Base-by-base conservation (phyloP, 2,113 vertebrate species). In the Perca schrenkii region DNA sequence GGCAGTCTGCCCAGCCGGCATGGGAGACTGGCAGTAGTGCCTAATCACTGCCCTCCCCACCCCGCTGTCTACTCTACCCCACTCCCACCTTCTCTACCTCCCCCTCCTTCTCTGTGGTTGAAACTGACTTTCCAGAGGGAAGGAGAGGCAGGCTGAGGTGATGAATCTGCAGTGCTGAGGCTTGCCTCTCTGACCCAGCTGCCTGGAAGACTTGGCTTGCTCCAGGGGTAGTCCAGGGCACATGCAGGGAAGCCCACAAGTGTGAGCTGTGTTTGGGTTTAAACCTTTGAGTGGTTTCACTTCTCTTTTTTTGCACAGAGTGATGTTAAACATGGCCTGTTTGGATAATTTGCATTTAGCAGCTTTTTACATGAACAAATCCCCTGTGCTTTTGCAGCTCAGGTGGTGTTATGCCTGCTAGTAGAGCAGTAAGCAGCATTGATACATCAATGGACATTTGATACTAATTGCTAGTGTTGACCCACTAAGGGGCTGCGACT, bases 131-230 rank as follows among this genome's bases (percentile, higher is more conserved):
- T 93, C 84, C 88, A 93, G 88, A 90, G 88, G 82, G 71, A 86
- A 90, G 80, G 85, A 83, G 87, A 89, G 83, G 85, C 90, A 83
- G 78, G 88, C 89, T 90, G 90, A 93, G 91, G 91, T 92, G 93
- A 94, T 94, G 94, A 94, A 87, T 94, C 83, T 90, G 93, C 93
- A 94, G 76, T 85, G 80, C 82, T 92, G 92, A 93, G 89, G 86
- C 86, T 92, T 87, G 90, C 83, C 82, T 93, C 91, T 86, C 68
- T 90, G 87, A 87, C 93, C 86, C 86, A 19, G 53, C 43, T 81
- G 91, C 85, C 74, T 78, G 80, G 86, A 92, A 83, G 82, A 66
- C 84, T 93, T 91, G 80, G 84, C 79, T 60, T 25, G 22, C 81
- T 85, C 34, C 85, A 86, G 89, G 88, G 85, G 65, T 81, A 73